Conservation (phyloP, 2,888 invertebrate species). For the Hecatera dysodea region DNA sequence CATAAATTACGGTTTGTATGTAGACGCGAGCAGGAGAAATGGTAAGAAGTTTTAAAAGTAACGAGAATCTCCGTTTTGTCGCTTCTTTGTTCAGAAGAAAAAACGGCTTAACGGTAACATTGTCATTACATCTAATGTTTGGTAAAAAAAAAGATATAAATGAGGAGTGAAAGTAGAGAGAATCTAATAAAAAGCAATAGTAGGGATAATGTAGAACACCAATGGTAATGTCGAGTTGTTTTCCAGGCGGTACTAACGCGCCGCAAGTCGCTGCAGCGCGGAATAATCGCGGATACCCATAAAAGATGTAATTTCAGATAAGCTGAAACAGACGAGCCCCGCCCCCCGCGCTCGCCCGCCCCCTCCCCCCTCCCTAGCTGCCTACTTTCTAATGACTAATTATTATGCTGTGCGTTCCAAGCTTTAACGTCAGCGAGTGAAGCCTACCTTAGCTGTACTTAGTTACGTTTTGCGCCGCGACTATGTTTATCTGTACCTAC, state of each 20-base stretch:
- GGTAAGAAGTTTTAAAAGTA: conserved; percentile 30
- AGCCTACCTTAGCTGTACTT: conserved; percentile 81
- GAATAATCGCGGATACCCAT: conserved; percentile 91
- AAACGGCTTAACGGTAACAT: conserved; percentile 49
- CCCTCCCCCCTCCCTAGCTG: conserved; percentile 80
- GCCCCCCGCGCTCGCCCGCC: conserved; percentile 77
- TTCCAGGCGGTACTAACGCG: conserved; percentile 88
- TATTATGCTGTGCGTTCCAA: conserved; percentile 91
- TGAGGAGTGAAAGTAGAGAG: conserved; percentile 81
- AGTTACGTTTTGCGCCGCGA: conserved; percentile 78
- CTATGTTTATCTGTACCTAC: conserved; percentile 73
- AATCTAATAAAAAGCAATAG: conserved; percentile 88
- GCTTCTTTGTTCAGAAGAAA: conserved; percentile 25
- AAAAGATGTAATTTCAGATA: conserved; percentile 91
- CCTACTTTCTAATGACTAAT: conserved; percentile 91
- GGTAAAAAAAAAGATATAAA: conserved; percentile 72
- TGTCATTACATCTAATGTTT: conserved; percentile 75
- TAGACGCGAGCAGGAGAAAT: conserved; percentile 54
- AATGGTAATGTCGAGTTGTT: conserved; percentile 88
- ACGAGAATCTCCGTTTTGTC: conserved; percentile 24
- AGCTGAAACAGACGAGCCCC: conserved; percentile 91
- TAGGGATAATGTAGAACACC: conserved; percentile 88
- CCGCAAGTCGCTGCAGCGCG: conserved; percentile 90
- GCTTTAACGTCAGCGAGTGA: conserved; percentile 86
- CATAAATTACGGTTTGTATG: conserved; percentile 71